Base-by-base conservation (phyloP, 2,797 vertebrate species). In the Allobates femoralis region DNA sequence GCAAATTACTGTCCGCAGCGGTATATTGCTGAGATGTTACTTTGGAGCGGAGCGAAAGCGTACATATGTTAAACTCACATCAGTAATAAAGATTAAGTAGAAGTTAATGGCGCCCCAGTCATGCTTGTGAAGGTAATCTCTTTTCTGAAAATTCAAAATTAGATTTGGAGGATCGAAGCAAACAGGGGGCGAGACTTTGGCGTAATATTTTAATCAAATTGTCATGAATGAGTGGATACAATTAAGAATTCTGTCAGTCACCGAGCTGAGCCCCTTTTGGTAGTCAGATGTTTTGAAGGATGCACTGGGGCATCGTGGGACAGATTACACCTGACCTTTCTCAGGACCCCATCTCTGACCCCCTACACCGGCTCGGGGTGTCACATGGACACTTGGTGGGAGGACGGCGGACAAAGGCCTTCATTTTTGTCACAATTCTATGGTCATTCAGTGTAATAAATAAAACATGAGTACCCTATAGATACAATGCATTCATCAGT, bases 141-240 rank as follows among this genome's bases (percentile, higher is more conserved):
- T 96, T 96, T 97, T 97, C 96, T 97, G 96, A 95, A 97, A 97
- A 97, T 97, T 95, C 97, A 97, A 96, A 98, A 98, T 98, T 97
- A 97, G 96, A 98, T 98, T 98, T 96, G 94, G 96, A 97, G 95
- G 95, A 96, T 97, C 94, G 96, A 96, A 97, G 97, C 97, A 98
- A 99, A 99, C 96, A 97, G 96, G 95, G 97, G 97, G 96, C 96
- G 97, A 97, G 97, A 97, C 97, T 97, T 96, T 95, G 96, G 95
- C 95, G 94, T 99, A 98, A 98, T 98, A 98, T 98, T 99, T 99
- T 99, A 98, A 99, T 99, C 97, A 99, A 99, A 98, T 99, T 98
- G 97, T 98, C 97, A 99, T 99, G 98, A 99, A 94, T 98, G 98
- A 99, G 95, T 98, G 97, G 96, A 98, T 99, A 97, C 97, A 99